Percentiles rank a stretch among this genome's conserved stretches.
Conservation (phyloP, 2,888 invertebrate species). For the Synergus itoensis region DNA sequence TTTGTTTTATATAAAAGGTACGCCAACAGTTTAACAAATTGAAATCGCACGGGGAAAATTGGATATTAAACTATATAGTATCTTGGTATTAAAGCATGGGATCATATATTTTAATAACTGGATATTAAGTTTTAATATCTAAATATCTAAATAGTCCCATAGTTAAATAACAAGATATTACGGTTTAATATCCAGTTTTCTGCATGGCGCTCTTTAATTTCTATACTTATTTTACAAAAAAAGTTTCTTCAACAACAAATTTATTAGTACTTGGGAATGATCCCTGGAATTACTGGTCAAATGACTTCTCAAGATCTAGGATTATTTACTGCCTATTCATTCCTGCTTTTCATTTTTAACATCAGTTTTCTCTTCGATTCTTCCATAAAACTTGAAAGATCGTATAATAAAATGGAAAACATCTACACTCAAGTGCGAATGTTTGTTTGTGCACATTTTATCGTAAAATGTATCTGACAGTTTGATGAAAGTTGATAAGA, state of each 20-base stretch:
- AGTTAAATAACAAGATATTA: too few species aligned
- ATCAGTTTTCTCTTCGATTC: constrained; percentile 2
- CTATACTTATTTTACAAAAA: too few species aligned
- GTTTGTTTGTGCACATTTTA: constrained; percentile 41
- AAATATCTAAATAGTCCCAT: too few species aligned
- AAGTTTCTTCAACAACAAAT: constrained; percentile 59
- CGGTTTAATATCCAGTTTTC: too few species aligned
- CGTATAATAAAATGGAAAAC: constrained; percentile 13
- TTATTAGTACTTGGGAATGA: constrained; percentile 54
- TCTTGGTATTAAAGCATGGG: too few species aligned
- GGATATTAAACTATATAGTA: too few species aligned
- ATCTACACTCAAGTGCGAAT: constrained; percentile 40
- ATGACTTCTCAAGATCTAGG: constrained; percentile 40
- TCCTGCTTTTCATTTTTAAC: constrained; percentile 39
- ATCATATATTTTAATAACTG: too few species aligned
- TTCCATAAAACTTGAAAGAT: constrained; percentile 26
- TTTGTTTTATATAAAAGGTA: not conserved
- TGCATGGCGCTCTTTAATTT: too few species aligned
- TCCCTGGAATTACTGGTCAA: constrained; percentile 40
- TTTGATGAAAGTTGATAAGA: constrained; percentile 12
- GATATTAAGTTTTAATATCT: too few species aligned
- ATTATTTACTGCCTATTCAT: constrained; percentile 41
- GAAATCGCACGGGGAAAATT: not conserved
- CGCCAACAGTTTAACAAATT: not conserved
- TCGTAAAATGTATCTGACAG: not conserved